Percentiles rank a stretch among this genome's conserved stretches.
Conservation (phyloP, 2,113 vertebrate species). For the Scomber japonicus region DNA sequence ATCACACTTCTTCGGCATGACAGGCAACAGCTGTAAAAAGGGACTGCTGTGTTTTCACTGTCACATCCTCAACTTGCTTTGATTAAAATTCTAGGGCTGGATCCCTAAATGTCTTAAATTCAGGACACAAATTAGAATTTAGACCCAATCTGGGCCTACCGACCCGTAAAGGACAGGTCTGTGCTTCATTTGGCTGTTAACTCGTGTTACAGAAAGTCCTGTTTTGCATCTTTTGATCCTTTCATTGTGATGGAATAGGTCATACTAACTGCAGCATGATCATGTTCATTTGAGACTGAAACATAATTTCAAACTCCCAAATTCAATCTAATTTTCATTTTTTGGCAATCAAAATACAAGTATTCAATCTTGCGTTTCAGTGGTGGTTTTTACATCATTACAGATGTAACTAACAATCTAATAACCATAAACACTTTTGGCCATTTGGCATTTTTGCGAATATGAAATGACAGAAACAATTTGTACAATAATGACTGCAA, state of each 20-base stretch:
- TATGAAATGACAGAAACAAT: background rate
- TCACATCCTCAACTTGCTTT: constrained; percentile 1
- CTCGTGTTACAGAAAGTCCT: background rate
- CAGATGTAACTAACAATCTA: background rate
- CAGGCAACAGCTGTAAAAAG: constrained; percentile 40
- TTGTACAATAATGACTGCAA: no score
- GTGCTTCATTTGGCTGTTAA: background rate
- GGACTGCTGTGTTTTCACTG: constrained; percentile 4
- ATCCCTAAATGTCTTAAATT: no score
- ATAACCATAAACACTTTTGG: no score
- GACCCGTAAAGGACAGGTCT: background rate
- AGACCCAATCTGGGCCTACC: background rate
- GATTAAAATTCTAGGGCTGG: background rate
- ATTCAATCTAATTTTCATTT: background rate
- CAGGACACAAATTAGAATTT: background rate
- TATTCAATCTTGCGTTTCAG: background rate
- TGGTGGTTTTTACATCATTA: no score
- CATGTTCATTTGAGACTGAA: background rate
- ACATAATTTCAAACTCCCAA: background rate
- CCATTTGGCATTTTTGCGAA: background rate
- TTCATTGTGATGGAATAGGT: background rate
- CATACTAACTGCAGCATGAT: background rate
- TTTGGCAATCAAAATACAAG: background rate
- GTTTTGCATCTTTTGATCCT: background rate
- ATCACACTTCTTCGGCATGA: constrained; percentile 14